Evolutionary conservation across 2,888 invertebrate species (phyloP).

Genomic region (Syrphus vitripennis): DNA sequence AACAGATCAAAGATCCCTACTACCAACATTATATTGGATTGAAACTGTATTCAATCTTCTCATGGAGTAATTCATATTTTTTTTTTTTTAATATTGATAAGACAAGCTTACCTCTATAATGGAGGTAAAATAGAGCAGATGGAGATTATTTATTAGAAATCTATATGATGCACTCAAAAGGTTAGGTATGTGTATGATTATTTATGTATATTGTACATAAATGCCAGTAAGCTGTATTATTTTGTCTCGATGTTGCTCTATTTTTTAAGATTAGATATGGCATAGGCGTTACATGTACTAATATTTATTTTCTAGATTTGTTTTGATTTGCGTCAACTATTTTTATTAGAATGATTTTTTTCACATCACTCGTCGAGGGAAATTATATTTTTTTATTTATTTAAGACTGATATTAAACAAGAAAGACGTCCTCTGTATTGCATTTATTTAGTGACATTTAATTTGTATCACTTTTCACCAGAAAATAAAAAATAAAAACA

Average conservation of each 20-base stretch:
- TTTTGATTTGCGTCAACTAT: not conserved
- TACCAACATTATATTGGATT: slow-evolving; percentile 23
- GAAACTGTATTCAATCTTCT: slow-evolving; percentile 6
- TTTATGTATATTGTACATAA: not conserved
- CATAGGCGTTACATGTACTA: not conserved
- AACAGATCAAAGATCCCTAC: slow-evolving; percentile 52
- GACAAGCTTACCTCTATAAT: slow-evolving; percentile 4
- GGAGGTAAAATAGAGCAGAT: slow-evolving; percentile 19
- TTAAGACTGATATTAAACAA: no score
- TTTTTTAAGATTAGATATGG: slow-evolving; percentile 8
- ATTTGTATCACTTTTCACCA: no score
- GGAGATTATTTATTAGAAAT: slow-evolving; percentile 48
- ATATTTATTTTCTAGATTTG: not conserved
- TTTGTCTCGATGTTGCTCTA: not conserved
- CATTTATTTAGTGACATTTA: no score
- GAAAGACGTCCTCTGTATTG: no score
- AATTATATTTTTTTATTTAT: no score
- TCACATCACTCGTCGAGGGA: no score
- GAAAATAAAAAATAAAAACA: no score
- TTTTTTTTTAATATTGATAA: slow-evolving; percentile 27
- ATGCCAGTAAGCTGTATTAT: not conserved
- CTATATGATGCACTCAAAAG: slow-evolving; percentile 40
- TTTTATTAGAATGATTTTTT: not conserved
- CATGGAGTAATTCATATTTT: not conserved
- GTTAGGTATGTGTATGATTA: not conserved